A percentile compares a stretch with the other conserved stretches of the same genome.
These are phyloP conservation scores for Eupithecia abbreviata DNA, from an alignment of 2,888 invertebrate species.

Conservation along the genomic window DNA sequence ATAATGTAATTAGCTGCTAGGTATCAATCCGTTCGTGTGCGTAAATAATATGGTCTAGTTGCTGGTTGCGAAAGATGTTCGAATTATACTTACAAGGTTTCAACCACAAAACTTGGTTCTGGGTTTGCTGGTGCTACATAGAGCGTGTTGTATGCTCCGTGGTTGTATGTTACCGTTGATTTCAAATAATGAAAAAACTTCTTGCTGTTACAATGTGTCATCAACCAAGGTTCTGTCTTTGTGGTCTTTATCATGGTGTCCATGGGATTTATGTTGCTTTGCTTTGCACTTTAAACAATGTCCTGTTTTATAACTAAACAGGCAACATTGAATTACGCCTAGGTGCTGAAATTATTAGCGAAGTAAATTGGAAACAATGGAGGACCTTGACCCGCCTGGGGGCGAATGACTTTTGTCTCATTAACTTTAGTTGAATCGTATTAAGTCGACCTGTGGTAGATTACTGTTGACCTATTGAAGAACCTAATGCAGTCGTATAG, in stretches of 20 bases:
- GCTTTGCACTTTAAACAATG: neutral
- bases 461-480: neutral
- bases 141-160: neutral
- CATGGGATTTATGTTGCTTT: neutral
- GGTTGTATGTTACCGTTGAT: neutral
- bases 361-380: conserved; percentile 43
- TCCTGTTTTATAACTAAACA: neutral
- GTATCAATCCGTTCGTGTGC: conserved; percentile 37
- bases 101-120: conserved; percentile 19
- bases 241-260: neutral
- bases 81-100: conserved; percentile 31
- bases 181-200: neutral
- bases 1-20: conserved; percentile 31
- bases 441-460: neutral
- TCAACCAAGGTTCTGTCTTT: neutral
- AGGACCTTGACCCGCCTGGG: conserved; percentile 38
- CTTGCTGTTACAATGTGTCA: neutral
- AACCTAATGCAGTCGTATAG: neutral
- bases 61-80: conserved; percentile 38
- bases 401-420: conserved; percentile 38
- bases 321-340: conserved; percentile 19
- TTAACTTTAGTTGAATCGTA: conserved; percentile 16
- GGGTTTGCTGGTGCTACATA: conserved; percentile 4
- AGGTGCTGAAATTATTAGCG: conserved; percentile 34
- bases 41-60: conserved; percentile 44